A percentile compares a stretch with the other conserved stretches of the same genome.
phyloP scores from a whole-genome alignment of 2,113 vertebrate genomes.

The Brachypteracias leptosomus region DNA sequence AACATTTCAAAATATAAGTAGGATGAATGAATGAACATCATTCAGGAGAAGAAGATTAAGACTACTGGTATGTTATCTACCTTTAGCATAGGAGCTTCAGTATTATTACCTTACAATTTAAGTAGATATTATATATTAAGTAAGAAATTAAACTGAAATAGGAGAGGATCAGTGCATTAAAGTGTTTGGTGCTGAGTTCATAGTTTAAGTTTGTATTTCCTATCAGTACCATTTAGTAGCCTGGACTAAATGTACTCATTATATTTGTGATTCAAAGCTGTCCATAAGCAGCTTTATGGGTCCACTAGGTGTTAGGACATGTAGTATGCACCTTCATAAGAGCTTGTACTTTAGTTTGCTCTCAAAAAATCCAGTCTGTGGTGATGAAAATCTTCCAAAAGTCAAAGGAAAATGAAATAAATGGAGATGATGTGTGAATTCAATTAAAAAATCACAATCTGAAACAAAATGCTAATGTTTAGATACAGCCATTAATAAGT shows the following conservation, averaged over 20 bases:
- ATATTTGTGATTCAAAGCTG: neutral
- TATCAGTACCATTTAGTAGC: neutral
- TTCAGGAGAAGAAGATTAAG: neutral
- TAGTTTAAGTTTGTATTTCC: neutral
- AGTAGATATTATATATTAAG: neutral
- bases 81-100: neutral
- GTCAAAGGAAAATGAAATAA: neutral
- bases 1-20: neutral
- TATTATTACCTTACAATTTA: neutral
- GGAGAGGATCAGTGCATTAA: neutral
- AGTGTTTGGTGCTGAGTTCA: neutral
- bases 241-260: neutral
- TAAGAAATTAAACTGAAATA: neutral
- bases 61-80: neutral
- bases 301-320: neutral
- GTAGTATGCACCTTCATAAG: neutral
- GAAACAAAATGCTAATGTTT: neutral
- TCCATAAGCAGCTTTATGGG: neutral
- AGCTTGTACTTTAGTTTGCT: neutral
- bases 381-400: neutral
- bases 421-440: neutral
- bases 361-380: neutral
- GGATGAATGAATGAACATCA: neutral
- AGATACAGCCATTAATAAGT: neutral
- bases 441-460: neutral